phyloP scores from a whole-genome alignment of 2,888 invertebrate genomes.

The Rhagonycha fulva region DNA sequence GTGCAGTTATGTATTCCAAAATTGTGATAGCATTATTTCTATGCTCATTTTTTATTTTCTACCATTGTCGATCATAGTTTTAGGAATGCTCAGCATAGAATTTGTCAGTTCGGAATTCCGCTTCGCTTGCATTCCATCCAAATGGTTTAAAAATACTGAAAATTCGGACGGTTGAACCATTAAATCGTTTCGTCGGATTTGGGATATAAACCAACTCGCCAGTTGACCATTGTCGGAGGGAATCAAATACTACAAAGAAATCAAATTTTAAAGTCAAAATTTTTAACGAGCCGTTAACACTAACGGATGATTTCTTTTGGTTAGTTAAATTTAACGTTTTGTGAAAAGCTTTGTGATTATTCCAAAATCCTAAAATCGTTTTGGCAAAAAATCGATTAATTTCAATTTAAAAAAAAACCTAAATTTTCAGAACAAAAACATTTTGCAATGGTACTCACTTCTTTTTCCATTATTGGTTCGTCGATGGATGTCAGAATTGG shows the following conservation, averaged over 20 bases:
- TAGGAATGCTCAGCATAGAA: constrained; percentile 75
- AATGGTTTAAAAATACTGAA: constrained; percentile 59
- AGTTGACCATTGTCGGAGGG: constrained; percentile 50
- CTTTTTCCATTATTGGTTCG: background rate
- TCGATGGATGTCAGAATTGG: background rate
- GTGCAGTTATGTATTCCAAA: background rate
- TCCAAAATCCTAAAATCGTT: too few species aligned
- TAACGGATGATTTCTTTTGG: too few species aligned
- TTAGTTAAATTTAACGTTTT: too few species aligned
- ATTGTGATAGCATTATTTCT: background rate
- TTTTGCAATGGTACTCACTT: background rate
- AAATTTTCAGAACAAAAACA: too few species aligned
- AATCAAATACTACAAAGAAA: constrained; percentile 4
- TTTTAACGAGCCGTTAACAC: too few species aligned
- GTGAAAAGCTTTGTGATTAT: too few species aligned
- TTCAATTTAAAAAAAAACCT: too few species aligned
- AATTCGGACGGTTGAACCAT: constrained; percentile 15
- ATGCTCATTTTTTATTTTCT: constrained; percentile 53
- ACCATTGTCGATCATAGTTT: constrained; percentile 75
- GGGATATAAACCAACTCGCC: constrained; percentile 48
- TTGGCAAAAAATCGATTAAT: too few species aligned
- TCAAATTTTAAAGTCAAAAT: background rate
- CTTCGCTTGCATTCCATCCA: constrained; percentile 30
- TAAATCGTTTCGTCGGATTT: constrained; percentile 43
- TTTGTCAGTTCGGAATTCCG: constrained; percentile 42